Base-by-base conservation (phyloP, 2,113 vertebrate species). In the Candoia aspera region DNA sequence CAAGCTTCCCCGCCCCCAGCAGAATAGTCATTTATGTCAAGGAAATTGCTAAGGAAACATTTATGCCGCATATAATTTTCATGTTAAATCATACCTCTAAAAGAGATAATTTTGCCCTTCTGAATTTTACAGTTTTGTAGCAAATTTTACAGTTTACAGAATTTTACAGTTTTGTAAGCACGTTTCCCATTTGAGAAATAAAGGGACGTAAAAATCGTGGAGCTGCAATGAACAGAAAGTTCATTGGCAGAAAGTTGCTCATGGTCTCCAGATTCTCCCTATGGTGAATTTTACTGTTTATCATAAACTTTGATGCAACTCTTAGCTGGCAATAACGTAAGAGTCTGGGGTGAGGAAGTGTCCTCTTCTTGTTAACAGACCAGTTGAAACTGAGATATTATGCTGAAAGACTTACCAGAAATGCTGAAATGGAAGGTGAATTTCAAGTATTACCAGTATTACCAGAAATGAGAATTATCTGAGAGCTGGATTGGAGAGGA, bases 11-110 rank as follows among this genome's bases (percentile, higher is more conserved):
- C 95, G 4, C 0, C 9, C 92, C 95, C 91, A 93, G 88, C 91
- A 95, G 87, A 96, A 92, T 88, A 96, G 95, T 95, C 94, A 94
- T 95, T 97, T 95, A 96, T 91, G 96, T 96, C 95, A 97, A 96
- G 92, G 87, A 96, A 97, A 97, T 97, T 96, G 91, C 94, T 92
- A 95, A 95, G 94, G 96, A 97, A 97, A 97, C 95, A 95, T 96
- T 97, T 96, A 93, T 86, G 96, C 87, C 95, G 93, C 90, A 94
- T 92, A 95, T 95, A 92, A 96, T 96, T 97, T 95, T 96, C 95
- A 94, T 95, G 94, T 94, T 95, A 96, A 97, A 88, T 91, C 94
- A 93, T 88, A 93, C 53, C 55, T 96, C 96, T 95, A 96, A 95
- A 96, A 96, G 4, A 96, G 87, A 87, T 79, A 0, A 29, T 93